Percentiles rank a stretch among this genome's conserved stretches.
Evolutionary conservation across 1,140 invertebrate genomes (phyloP).

Genomic region (Manduca sexta): DNA sequence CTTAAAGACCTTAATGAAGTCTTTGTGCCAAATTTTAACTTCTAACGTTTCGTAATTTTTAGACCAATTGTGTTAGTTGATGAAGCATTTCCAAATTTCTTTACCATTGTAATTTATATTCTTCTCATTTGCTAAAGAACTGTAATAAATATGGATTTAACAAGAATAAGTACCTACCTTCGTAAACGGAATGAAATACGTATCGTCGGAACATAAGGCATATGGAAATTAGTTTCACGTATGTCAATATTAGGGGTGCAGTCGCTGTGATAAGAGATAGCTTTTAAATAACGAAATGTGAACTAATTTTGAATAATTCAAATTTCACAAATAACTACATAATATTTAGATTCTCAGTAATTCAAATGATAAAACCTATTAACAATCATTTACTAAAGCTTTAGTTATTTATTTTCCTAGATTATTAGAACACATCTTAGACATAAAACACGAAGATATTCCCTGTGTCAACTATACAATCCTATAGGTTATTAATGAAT

Average conservation of each 20-base stretch:
- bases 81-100: no score
- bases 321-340: no score
- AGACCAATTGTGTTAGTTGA: no score
- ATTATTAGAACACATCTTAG: neutral
- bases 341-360: no score
- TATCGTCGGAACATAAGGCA: neutral
- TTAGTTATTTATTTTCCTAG: neutral
- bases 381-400: no score
- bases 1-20: no score
- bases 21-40: no score
- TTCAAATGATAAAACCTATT: no score
- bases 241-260: neutral
- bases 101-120: no score
- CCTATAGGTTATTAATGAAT: neutral
- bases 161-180: neutral
- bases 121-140: neutral
- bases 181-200: neutral
- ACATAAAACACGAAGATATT: neutral
- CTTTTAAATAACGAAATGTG: neutral
- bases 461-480: neutral
- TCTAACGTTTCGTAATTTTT: no score
- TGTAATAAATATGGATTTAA: neutral
- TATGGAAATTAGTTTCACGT: constrained; percentile 2
- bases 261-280: neutral
- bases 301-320: neutral